phyloP scores from a whole-genome alignment of 2,888 invertebrate species.

The Lasioglossum zephyrum region DNA sequence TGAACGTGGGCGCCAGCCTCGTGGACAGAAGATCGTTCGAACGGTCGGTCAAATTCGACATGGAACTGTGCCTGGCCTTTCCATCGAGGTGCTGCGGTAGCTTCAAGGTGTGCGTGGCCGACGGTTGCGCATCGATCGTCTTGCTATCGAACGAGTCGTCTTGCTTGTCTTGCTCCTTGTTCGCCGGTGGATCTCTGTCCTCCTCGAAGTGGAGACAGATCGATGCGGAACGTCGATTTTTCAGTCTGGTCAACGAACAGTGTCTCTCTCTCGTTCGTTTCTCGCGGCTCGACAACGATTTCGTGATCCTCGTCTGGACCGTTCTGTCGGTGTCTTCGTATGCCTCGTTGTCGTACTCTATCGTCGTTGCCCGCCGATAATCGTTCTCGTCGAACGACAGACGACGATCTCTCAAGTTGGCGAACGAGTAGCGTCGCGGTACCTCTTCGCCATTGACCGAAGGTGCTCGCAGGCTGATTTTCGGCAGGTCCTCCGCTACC shows the following conservation, averaged over 20 bases:
- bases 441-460: constrained; percentile 1
- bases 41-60: constrained; percentile 75
- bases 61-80: constrained; percentile 74
- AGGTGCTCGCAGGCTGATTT: constrained; percentile 20
- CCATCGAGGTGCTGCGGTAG: constrained; percentile 23
- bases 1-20: constrained; percentile 74
- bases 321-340: constrained; percentile 21
- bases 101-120: constrained; percentile 33
- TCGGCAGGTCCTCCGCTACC: neutral
- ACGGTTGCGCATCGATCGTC: neutral
- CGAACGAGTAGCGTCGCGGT: constrained; percentile 28
- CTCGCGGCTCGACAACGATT: constrained; percentile 25
- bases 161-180: neutral
- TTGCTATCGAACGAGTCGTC: neutral
- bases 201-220: constrained; percentile 17
- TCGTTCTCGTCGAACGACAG: constrained; percentile 38
- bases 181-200: neutral
- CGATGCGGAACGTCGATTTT: constrained; percentile 26
- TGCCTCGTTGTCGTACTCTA: constrained; percentile 12
- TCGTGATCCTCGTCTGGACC: constrained; percentile 31
- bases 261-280: constrained; percentile 64
- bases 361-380: constrained; percentile 2
- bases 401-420: constrained; percentile 37
- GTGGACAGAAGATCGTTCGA: constrained; percentile 69
- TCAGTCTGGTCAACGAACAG: constrained; percentile 69